phyloP scores from a whole-genome alignment of 2,888 invertebrate genomes.

The Ypsolopha scabrella region DNA sequence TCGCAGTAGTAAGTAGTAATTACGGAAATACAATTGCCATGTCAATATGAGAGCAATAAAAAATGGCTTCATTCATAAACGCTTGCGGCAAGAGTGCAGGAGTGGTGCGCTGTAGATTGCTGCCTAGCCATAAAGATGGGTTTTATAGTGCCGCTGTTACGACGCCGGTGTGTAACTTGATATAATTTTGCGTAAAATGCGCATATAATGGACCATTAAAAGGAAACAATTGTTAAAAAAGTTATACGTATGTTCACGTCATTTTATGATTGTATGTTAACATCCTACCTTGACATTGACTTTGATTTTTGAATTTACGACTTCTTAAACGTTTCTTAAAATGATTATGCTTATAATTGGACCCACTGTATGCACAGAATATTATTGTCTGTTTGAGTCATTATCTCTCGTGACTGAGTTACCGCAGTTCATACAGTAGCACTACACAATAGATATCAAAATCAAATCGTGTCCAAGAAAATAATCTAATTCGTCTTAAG shows the following conservation, averaged over 20 bases:
- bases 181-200: slow-evolving; percentile 69
- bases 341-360: neutral
- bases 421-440: too few relatives aligned
- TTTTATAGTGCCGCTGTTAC: slow-evolving; percentile 61
- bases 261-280: slow-evolving; percentile 68
- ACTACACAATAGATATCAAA: too few relatives aligned
- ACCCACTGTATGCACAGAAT: neutral
- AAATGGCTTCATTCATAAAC: slow-evolving; percentile 60
- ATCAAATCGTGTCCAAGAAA: too few relatives aligned
- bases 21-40: slow-evolving; percentile 52
- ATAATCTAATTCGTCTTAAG: too few relatives aligned
- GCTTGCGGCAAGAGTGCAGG: slow-evolving; percentile 43
- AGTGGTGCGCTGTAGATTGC: slow-evolving; percentile 39
- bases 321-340: slow-evolving; percentile 48
- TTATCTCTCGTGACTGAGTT: too few relatives aligned
- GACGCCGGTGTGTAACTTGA: slow-evolving; percentile 67
- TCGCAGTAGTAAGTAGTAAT: slow-evolving; percentile 55
- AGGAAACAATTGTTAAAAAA: slow-evolving; percentile 70
- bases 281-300: slow-evolving; percentile 67
- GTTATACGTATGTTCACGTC: slow-evolving; percentile 66
- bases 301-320: slow-evolving; percentile 65
- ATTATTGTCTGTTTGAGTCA: too few relatives aligned
- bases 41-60: slow-evolving; percentile 65
- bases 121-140: slow-evolving; percentile 62
- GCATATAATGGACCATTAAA: slow-evolving; percentile 69